These are phyloP conservation scores for Oceanodroma tethys DNA, from an alignment of 2,113 vertebrate genomes.

Conservation along the genomic window DNA sequence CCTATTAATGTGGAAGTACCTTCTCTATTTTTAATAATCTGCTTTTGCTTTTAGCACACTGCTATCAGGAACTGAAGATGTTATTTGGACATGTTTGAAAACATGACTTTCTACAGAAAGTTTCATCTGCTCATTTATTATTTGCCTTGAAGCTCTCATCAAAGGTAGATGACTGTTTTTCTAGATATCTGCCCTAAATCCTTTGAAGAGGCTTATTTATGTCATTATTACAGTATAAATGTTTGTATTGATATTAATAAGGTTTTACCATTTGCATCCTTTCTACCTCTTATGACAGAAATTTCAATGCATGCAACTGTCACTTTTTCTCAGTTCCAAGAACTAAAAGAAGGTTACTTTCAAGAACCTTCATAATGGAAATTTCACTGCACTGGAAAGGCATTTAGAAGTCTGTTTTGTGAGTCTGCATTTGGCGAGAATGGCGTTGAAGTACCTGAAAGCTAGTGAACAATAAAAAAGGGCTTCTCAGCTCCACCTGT, in stretches of 20 bases:
- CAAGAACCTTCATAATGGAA: slow-evolving; percentile 20
- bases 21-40: slow-evolving; percentile 20
- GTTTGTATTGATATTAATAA: not conserved
- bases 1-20: not conserved
- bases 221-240: slow-evolving; percentile 49
- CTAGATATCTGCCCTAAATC: not conserved
- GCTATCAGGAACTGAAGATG: not conserved
- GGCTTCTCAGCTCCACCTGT: not conserved
- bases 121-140: slow-evolving; percentile 54
- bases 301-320: slow-evolving; percentile 34
- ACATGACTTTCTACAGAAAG: not conserved
- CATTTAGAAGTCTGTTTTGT: not conserved
- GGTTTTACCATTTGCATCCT: slow-evolving; percentile 19
- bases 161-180: slow-evolving; percentile 47
- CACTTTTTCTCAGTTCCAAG: slow-evolving; percentile 31
- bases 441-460: not conserved
- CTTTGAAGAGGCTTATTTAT: slow-evolving; percentile 58
- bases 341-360: slow-evolving; percentile 19
- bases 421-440: not conserved
- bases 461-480: not conserved
- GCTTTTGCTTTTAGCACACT: slow-evolving; percentile 11
- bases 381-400: slow-evolving; percentile 20
- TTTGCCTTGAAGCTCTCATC: slow-evolving; percentile 52
- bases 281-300: not conserved
- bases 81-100: slow-evolving; percentile 8